Base-by-base conservation (phyloP, 2,888 invertebrate species). In the Erebia epiphron region DNA sequence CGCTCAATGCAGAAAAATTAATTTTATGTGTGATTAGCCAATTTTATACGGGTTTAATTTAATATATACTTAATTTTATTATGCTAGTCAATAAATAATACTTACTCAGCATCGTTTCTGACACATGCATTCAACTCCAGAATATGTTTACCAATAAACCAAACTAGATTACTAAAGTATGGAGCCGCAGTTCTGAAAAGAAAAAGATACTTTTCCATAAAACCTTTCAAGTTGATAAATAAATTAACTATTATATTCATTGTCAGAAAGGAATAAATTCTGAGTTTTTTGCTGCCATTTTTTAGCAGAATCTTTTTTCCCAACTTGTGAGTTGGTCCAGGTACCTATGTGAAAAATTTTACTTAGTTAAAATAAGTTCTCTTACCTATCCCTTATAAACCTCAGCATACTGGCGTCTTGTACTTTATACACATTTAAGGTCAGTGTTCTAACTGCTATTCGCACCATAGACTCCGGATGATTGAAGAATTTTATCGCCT, bases 381-480 rank as follows among this genome's bases (percentile, higher is more conserved):
- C 16, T 81, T 84, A 95, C 95, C 95, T 96, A 89, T 99, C 98
- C 83, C 98, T 94, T 77, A 99, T 99, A 87, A 99, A 99, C 76
- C 97, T 95, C 76, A 99, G 93, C 99, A 99, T 99, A 73, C 98
- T 98, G 61, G 96, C 95, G 88, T 99, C 99, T 82, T 98, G 97
- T 50, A 99, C 99, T 91, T 95, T 94, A 84, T 99, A 99, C 0
- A 99, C 99, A 91, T 99, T 99, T 57, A 99, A 94, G 0, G 99
- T 99, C 75, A 99, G 95, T 13, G 99, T 99, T 72, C 99, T 94
- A 14, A 99, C 99, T 2, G 99, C 99, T 79, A 99, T 99, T 63
- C 99, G 95, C 50, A 99, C 99, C 99, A 99, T 99, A 52, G 98
- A 98, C 91, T 99, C 99, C 0, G 98, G 96, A 90, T 99, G 99